Conservation (phyloP, 2,888 invertebrate species). For the Stratiomys singularior region DNA sequence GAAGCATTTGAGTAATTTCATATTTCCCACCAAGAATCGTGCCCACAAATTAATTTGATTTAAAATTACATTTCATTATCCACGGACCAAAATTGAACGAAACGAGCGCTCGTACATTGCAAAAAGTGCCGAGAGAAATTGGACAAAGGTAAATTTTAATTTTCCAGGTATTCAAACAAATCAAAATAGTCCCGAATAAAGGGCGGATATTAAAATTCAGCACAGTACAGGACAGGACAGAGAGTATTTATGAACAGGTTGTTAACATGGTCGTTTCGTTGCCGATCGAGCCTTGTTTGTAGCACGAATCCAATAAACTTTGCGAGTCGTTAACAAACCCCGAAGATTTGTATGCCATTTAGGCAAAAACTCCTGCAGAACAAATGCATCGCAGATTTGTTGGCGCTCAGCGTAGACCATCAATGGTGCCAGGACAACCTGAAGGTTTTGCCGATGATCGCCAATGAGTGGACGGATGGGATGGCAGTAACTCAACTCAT, state of each 20-base stretch:
- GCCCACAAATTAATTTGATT: slow-evolving; percentile 18
- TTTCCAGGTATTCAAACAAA: slow-evolving; percentile 39
- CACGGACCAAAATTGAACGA: slow-evolving; percentile 17
- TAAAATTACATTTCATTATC: slow-evolving; percentile 13
- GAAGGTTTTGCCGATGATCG: not conserved
- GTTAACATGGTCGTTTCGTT: not conserved
- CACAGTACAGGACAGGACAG: not conserved
- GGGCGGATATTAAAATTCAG: slow-evolving; percentile 20
- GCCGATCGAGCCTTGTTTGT: not conserved
- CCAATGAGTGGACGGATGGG: not conserved
- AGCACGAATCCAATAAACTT: slow-evolving; percentile 39
- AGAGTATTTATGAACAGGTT: slow-evolving; percentile 35
- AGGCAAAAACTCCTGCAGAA: slow-evolving; percentile 13
- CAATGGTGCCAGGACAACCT: not conserved
- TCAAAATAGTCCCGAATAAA: slow-evolving; percentile 28
- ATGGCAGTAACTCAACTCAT: slow-evolving; percentile 17
- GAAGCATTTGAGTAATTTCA: too few species aligned
- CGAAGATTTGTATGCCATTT: not conserved
- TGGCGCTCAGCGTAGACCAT: not conserved
- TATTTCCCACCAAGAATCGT: not conserved
- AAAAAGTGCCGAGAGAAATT: not conserved
- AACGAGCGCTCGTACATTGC: not conserved
- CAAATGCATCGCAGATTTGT: not conserved
- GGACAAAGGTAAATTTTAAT: slow-evolving; percentile 37
- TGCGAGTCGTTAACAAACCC: not conserved